Evolutionary conservation across 2,113 vertebrate genomes (phyloP).

Genomic region (Globicephala melas): DNA sequence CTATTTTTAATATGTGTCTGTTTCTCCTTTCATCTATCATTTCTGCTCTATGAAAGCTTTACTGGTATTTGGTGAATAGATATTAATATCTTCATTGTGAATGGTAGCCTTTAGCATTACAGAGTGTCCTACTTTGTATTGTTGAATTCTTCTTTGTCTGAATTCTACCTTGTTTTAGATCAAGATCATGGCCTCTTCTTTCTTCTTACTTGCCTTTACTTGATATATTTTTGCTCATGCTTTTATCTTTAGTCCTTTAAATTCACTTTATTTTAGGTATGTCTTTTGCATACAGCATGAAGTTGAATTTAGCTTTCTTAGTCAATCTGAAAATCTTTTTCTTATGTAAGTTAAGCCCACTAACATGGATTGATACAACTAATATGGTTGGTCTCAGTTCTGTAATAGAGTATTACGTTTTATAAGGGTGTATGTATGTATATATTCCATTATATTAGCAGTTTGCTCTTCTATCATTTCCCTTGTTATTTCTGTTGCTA

Average conservation of each 20-base stretch:
- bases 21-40: conserved; percentile 51
- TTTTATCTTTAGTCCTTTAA: conserved; percentile 59
- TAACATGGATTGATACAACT: background rate
- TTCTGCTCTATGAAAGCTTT: conserved; percentile 61
- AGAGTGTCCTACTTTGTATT: conserved; percentile 71
- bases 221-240: conserved; percentile 56
- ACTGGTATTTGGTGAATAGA: conserved; percentile 63
- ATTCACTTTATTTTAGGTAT: conserved; percentile 52
- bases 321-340: background rate
- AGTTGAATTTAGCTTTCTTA: conserved; percentile 52
- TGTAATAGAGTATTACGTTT: background rate
- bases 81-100: conserved; percentile 71
- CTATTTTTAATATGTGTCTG: conserved; percentile 64
- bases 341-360: background rate
- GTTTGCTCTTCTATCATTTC: background rate
- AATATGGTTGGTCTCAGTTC: background rate
- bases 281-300: conserved; percentile 69
- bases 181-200: conserved; percentile 60
- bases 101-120: conserved; percentile 54
- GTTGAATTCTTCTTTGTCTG: conserved; percentile 64
- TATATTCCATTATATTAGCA: background rate
- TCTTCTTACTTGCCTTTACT: conserved; percentile 61
- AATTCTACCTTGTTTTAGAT: conserved; percentile 73
- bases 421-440: background rate
- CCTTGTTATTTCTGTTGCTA: background rate